phyloP scores from a whole-genome alignment of 2,797 vertebrate species.

The Mormyrus proboscirostris region DNA sequence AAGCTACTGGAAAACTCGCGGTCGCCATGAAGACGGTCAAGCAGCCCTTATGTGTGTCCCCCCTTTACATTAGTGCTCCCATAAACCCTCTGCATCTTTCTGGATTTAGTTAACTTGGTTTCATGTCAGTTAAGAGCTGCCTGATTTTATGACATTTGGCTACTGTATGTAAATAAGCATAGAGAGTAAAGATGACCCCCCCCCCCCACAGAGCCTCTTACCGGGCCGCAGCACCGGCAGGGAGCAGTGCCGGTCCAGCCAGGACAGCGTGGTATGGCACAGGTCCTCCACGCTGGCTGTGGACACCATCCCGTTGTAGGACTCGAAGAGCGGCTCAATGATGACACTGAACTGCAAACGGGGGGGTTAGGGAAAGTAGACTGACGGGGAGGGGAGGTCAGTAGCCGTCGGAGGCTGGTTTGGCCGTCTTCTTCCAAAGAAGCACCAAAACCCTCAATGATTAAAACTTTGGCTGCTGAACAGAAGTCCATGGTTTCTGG shows the following conservation, averaged over 20 bases:
- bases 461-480: not conserved
- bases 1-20: not conserved
- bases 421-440: not conserved
- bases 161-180: not conserved
- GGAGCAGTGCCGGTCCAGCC: slow-evolving; percentile 93
- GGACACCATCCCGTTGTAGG: slow-evolving; percentile 93
- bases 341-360: slow-evolving; percentile 83
- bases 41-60: not conserved
- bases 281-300: slow-evolving; percentile 82
- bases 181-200: not conserved
- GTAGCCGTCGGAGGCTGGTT: not conserved
- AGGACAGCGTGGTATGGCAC: slow-evolving; percentile 80
- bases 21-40: not conserved
- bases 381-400: not conserved
- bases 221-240: slow-evolving; percentile 83
- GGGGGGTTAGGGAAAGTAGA: slow-evolving; percentile 60
- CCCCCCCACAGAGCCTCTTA: slow-evolving; percentile 52
- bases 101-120: not conserved
- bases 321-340: slow-evolving; percentile 91
- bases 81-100: not conserved
- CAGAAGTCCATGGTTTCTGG: not conserved
- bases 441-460: not conserved
- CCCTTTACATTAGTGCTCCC: not conserved
- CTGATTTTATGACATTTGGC: not conserved
- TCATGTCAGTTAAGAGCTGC: not conserved